phyloP scores from a whole-genome alignment of 2,113 vertebrate species.

The Sterna hirundo region DNA sequence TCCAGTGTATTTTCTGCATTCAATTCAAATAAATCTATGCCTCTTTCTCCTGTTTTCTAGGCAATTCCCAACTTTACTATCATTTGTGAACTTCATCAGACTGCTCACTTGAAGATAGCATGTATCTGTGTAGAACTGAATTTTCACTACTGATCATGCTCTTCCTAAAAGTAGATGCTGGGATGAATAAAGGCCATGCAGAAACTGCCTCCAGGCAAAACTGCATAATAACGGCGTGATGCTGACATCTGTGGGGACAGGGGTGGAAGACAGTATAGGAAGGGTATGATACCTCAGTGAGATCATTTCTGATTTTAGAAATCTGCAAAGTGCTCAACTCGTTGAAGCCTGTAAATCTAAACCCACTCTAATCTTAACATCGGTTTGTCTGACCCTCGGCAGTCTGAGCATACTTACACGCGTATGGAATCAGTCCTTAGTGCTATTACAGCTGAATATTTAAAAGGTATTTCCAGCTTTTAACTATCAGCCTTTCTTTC shows the following conservation, averaged over 20 bases:
- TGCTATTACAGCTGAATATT: background rate
- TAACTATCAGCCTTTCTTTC: background rate
- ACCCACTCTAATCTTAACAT: background rate
- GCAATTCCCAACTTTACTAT: background rate
- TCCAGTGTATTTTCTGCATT: background rate
- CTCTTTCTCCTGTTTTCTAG: background rate
- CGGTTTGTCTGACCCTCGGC: background rate
- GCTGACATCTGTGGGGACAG: background rate
- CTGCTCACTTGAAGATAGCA: background rate
- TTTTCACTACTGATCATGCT: background rate
- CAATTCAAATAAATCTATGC: background rate
- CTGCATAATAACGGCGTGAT: background rate
- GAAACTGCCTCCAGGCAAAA: background rate
- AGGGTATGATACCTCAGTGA: background rate
- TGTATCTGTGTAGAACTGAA: background rate
- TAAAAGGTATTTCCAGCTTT: background rate
- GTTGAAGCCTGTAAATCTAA: background rate
- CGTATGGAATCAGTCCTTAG: background rate
- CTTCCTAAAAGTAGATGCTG: background rate
- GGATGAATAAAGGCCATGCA: background rate
- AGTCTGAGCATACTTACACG: background rate
- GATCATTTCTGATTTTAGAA: background rate
- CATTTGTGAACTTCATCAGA: background rate
- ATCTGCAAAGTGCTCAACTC: background rate
- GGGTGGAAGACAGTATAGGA: background rate